Percentiles rank a stretch among this genome's conserved stretches.
Evolutionary conservation across 2,113 vertebrate species (phyloP).

Genomic region (Trogon surrucura): DNA sequence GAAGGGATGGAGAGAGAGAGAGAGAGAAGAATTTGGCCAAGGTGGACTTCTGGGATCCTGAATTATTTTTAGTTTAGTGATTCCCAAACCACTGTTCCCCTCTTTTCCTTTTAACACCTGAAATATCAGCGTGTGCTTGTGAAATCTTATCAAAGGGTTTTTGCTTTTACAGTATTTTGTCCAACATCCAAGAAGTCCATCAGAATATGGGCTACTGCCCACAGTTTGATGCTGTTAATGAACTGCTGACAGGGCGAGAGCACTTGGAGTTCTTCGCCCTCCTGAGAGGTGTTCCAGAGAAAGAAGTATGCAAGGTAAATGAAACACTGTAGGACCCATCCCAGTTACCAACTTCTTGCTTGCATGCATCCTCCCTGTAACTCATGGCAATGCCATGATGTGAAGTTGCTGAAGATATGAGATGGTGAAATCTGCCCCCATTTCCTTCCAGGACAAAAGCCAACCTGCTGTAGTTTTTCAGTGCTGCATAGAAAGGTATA

Average conservation of each 20-base stretch:
- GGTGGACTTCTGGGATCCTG: not conserved
- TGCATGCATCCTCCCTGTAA: not conserved
- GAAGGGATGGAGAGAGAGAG: fast-evolving
- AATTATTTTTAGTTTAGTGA: not conserved
- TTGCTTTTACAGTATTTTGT: constrained; percentile 83
- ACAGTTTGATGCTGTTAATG: constrained; percentile 96
- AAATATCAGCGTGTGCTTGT: not conserved
- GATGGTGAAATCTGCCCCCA: not conserved
- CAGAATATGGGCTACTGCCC: constrained; percentile 98
- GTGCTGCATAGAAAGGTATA: not conserved
- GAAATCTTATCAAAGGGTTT: not conserved
- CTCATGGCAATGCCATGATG: not conserved
- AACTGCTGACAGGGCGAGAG: constrained; percentile 93
- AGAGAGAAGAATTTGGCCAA: not conserved
- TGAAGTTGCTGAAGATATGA: not conserved
- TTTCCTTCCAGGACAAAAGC: not conserved
- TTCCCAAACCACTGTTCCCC: not conserved
- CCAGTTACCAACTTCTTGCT: not conserved
- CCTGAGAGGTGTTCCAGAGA: constrained; percentile 91
- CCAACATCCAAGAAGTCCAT: constrained; percentile 91
- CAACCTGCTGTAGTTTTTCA: not conserved
- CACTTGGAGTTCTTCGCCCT: constrained; percentile 96
- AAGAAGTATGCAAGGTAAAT: constrained; percentile 92
- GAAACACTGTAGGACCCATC: not conserved
- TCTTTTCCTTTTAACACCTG: not conserved